Conservation (phyloP, 2,797 vertebrate species). For the Enteromius viviparus region DNA sequence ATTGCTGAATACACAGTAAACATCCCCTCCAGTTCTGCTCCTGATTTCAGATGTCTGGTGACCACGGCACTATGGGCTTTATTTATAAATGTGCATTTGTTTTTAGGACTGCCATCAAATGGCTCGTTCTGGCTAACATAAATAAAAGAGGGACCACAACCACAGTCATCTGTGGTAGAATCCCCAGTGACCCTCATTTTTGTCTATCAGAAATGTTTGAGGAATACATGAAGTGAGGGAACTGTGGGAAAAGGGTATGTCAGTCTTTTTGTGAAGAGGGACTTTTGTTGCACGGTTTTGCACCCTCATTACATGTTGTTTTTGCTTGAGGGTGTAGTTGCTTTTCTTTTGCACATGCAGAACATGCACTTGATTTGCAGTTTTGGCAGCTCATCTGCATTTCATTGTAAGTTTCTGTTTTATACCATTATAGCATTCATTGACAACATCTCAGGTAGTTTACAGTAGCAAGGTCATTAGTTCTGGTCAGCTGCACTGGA, state of each 20-base stretch:
- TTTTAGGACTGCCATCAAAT: conserved; percentile 58
- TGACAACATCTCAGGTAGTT: neutral
- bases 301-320: neutral
- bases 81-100: conserved; percentile 55
- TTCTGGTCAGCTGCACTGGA: conserved; percentile 12
- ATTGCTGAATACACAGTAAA: conserved; percentile 57
- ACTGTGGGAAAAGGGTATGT: conserved; percentile 25
- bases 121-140: conserved; percentile 53
- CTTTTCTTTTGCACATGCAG: conserved; percentile 9
- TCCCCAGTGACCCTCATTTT: conserved; percentile 47
- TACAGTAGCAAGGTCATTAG: conserved; percentile 23
- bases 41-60: conserved; percentile 51
- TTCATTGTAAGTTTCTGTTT: neutral
- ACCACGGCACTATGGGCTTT: conserved; percentile 57
- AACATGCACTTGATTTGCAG: neutral
- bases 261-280: neutral
- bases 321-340: conserved; percentile 2
- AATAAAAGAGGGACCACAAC: conserved; percentile 59
- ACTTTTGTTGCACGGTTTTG: neutral
- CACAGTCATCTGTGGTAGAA: conserved; percentile 58
- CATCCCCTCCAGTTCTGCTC: conserved; percentile 36
- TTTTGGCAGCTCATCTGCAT: neutral
- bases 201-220: conserved; percentile 52
- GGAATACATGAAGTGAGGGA: conserved; percentile 20
- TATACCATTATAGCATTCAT: neutral